phyloP scores from a whole-genome alignment of 2,113 vertebrate species.

The Clinocottus analis region DNA sequence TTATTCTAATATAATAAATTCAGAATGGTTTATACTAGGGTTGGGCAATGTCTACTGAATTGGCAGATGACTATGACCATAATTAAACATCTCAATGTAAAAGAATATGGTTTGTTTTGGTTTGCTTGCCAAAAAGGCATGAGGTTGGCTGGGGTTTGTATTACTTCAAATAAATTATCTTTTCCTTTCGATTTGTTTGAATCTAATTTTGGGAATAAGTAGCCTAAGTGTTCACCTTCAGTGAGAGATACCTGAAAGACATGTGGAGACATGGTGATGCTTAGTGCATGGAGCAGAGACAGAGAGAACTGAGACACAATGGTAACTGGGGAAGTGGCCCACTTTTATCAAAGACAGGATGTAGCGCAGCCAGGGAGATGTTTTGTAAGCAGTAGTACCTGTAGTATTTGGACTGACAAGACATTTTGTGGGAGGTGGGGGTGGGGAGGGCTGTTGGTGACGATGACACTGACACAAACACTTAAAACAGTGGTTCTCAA shows the following conservation, averaged over 20 bases:
- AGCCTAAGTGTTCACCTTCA: too few species aligned
- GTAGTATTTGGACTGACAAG: neutral
- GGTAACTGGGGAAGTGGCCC: neutral
- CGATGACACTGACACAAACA: too few species aligned
- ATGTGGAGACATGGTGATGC: neutral
- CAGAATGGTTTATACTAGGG: neutral
- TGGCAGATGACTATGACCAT: neutral
- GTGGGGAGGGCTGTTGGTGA: too few species aligned
- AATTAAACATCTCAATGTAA: neutral
- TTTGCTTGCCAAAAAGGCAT: too few species aligned
- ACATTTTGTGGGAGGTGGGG: too few species aligned
- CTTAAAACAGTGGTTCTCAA: too few species aligned
- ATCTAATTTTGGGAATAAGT: too few species aligned
- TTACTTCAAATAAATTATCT: too few species aligned
- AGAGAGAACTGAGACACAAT: neutral
- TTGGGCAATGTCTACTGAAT: neutral
- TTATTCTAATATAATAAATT: neutral
- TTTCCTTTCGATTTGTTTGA: too few species aligned
- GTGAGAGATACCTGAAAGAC: neutral
- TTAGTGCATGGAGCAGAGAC: neutral
- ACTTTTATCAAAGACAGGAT: conserved; percentile 12
- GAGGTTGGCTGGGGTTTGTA: too few species aligned
- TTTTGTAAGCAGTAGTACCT: too few species aligned
- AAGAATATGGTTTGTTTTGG: neutral
- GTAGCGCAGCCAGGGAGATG: neutral